Conservation (phyloP, 2,113 vertebrate genomes). For the Gila orcuttii region DNA sequence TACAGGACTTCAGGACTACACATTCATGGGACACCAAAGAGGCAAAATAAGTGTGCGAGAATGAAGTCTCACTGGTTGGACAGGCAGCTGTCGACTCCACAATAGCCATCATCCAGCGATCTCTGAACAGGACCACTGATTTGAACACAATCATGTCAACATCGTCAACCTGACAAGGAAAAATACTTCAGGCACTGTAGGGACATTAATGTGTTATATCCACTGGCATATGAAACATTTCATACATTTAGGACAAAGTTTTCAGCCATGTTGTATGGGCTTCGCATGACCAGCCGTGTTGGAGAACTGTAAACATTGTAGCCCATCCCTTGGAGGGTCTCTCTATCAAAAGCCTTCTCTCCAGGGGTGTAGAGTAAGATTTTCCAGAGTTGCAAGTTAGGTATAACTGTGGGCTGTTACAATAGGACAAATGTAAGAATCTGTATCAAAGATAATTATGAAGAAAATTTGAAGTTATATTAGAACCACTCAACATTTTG, state of each 20-base stretch:
- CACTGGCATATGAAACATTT: background rate
- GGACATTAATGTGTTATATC: background rate
- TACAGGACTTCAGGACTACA: background rate
- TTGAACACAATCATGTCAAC: conserved; percentile 76
- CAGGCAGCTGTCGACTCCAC: conserved; percentile 68
- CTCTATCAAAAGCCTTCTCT: conserved; percentile 22
- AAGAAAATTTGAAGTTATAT: background rate
- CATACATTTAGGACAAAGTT: background rate
- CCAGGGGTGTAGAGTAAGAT: conserved; percentile 22
- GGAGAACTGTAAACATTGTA: conserved; percentile 22
- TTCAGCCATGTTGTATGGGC: background rate
- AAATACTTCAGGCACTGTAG: background rate
- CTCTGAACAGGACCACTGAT: conserved; percentile 71
- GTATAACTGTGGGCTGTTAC: conserved; percentile 12
- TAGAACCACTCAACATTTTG: background rate
- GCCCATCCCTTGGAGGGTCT: conserved; percentile 6
- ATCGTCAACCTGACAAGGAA: conserved; percentile 68
- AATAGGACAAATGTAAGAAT: background rate
- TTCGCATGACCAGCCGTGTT: conserved; percentile 21
- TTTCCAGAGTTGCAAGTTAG: conserved; percentile 25
- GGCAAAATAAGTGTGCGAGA: background rate
- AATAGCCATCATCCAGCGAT: conserved; percentile 58
- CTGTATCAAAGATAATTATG: background rate
- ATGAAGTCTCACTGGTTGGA: conserved; percentile 66
- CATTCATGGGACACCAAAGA: background rate